Base-by-base conservation (phyloP, 2,888 invertebrate species). In the Trilocha varians region DNA sequence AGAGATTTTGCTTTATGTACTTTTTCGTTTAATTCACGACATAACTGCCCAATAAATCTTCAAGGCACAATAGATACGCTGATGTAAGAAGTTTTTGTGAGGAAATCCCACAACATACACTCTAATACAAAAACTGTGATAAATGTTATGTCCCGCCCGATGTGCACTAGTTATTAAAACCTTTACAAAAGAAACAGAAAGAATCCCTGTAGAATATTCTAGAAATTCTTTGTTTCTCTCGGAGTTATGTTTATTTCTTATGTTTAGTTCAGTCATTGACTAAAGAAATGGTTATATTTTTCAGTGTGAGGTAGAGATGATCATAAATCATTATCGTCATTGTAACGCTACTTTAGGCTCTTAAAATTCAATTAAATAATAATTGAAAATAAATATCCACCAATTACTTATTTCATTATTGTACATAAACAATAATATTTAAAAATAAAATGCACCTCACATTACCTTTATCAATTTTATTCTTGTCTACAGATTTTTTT, bases 31-130 rank as follows among this genome's bases (percentile, higher is more conserved):
- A 68, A 65, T 64, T 64, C 59, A 57, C 53, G 59, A 57, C 57
- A 55, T 48, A 57, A 57, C 52, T 53, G 61, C 62, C 55, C 55
- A 62, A 75, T 74, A 73, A 73, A 73, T 74, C 70, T 69, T 63
- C 53, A 51, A 44, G 48, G 44, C 50, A 67, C 65, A 68, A 70
- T 67, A 52, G 53, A 51, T 45, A 44, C 50, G 61, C 59, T 49
- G 55, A 47, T 55, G 54, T 58, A 38, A 8, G 16, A 38, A 52
- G 55, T 65, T 67, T 70, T 65, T 65, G 57, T 57, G 53, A 47
- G 48, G 54, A 52, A 58, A 49, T 53, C 55, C 44, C 49, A 48
- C 43, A 11, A 35, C 44, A 49, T 39, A 39, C 34, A 34, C n/a
- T 39, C 39, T 52, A 41, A 45, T 47, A 48, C 47, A 59, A 57